Evolutionary conservation across 2,888 invertebrate genomes (phyloP), one percentile per base, ranked within the genome.

Genomic region (Philhelius pedissequus): DNA sequence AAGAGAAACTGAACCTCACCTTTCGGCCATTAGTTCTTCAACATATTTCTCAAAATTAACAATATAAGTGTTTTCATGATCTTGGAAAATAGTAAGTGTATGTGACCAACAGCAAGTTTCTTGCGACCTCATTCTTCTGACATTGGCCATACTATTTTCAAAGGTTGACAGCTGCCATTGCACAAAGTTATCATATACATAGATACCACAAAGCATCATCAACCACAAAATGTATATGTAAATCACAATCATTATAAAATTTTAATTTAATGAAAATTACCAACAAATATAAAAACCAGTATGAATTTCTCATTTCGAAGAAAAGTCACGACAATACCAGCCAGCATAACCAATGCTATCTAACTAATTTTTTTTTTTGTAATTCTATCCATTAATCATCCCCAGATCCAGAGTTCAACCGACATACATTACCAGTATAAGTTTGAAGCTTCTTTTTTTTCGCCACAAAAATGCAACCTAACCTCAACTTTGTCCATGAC

Each of bases 401-500:
- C 7, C 38, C 58, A 38, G 22, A 58, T 58, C 38, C 7, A 22
- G 38, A 38, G 22, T 22, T 38, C 22, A 38, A n/a, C 22, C 35
- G 13, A 38, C 6, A 38, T 0, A 38, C 35, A 58, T 22, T 58
- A 1, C 7, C 52, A 52, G 9, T 30, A n/a, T 15, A 9, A 25
- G 30, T 30, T 54, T 30, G 4, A 3, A 30, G 20, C 18, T 35
- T 35, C 1, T 27, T 15, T 20, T 35, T n/a, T n/a, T n/a, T n/a
- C n/a, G n/a, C n/a, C 1, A 6, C 62, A 64, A 64, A 64, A 32
- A 25, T 45, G 45, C 71, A 66, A 74, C 52, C 66, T 75, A 50
- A 75, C 79, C 75, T 75, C 83, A 84, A 75, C 58, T 64, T 52
- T 64, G 83, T 75, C 83, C 83, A 70, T 83, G 83, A 83, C 83